Base-by-base conservation (phyloP, 2,888 invertebrate genomes). In the Amblyteles armatorius region DNA sequence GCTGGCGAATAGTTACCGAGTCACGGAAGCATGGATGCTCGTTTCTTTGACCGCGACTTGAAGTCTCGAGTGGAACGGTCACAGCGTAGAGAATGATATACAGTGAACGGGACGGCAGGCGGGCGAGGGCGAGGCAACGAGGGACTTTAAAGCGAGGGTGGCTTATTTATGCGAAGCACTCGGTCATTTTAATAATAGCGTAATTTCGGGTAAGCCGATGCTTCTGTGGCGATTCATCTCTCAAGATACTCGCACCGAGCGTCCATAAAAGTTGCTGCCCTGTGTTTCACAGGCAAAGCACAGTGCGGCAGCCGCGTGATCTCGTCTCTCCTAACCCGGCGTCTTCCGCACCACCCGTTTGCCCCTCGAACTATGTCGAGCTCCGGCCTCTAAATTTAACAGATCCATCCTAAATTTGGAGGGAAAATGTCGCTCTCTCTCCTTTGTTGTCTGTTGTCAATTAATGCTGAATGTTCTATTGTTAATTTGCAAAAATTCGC, bases 181-280 rank as follows among this genome's bases (percentile, higher is more conserved):
- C 73, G 74, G 73, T 78, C 77, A 84, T 52, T 78, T 86, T 86
- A 86, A 84, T 84, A 86, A 86, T 84, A 86, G 84, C 80, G 65
- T 65, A 74, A 84, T 74, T 57, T 50, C 16, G 72, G 73, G 29
- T 60, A n/a, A 6, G 60, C 55, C 72, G 82, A 82, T 50, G 60
- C 82, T 52, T 73, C 57, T 79, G 55, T 82, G 36, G 72, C 71
- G 67, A n/a, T 55, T 29, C 80, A 48, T 69, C 22, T 69, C 22
- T 44, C n/a, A 65, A 40, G 36, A 50, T 22, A n/a, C 26, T 67
- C 52, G 11, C 60, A 22, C 79, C 0, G 13, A 16, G 48, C 9
- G 4, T 22, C 55, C 57, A 48, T 33, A 33, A 16, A 22, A 19
- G 29, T 5, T 29, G 7, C 29, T 44, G 33, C 57, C 5, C 40